Percentiles rank a stretch among this genome's conserved stretches.
Conservation (phyloP, 2,113 vertebrate species). For the Carollia perspicillata region DNA sequence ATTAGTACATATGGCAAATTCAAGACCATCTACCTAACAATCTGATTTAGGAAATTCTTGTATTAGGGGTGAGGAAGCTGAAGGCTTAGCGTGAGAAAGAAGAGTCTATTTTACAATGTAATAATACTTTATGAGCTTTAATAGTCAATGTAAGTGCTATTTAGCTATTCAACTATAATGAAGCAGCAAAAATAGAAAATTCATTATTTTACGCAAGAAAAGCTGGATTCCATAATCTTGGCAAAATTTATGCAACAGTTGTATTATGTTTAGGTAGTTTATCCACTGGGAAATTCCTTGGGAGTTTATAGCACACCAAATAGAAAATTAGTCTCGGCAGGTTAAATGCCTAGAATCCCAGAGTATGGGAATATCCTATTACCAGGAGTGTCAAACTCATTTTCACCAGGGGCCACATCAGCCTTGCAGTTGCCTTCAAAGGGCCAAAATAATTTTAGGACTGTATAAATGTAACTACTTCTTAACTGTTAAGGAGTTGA, state of each 20-base stretch:
- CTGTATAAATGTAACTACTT: too few species aligned
- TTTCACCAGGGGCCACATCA: too few species aligned
- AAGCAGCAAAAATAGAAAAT: neutral
- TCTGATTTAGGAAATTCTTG: neutral
- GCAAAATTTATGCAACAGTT: neutral
- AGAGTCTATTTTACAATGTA: neutral
- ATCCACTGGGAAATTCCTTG: neutral
- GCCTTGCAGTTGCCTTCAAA: too few species aligned
- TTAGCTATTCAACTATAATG: neutral
- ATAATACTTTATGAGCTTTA: neutral
- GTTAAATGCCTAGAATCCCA: neutral
- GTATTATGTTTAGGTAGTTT: neutral
- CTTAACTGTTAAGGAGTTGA: too few species aligned
- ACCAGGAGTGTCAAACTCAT: too few species aligned
- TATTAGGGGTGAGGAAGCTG: neutral
- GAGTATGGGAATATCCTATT: neutral
- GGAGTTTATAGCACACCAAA: neutral
- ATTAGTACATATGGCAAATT: neutral
- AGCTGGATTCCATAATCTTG: neutral
- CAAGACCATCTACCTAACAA: neutral
- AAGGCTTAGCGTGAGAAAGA: neutral
- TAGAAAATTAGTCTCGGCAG: neutral
- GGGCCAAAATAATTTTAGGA: too few species aligned
- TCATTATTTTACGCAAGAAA: neutral
- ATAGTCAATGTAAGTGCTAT: neutral